Percentiles rank a stretch among this genome's conserved stretches.
Conservation (phyloP, 1,140 invertebrate genomes). For the Pogonomyrmex californicus region DNA sequence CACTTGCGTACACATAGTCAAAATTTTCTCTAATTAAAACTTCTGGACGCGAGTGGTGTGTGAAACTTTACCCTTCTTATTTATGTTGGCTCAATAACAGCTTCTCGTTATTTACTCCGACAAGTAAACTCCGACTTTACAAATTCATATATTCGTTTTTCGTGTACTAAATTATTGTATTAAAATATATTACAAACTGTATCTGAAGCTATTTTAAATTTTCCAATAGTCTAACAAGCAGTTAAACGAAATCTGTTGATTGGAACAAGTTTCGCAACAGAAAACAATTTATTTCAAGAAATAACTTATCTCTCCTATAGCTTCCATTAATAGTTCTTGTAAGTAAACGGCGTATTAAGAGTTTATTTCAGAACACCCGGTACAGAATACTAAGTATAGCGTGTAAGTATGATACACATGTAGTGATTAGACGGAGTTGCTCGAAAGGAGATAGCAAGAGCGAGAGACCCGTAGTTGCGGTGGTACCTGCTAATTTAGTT, state of each 20-base stretch:
- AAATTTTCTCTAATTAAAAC: conserved; percentile 48
- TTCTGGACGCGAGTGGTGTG: neutral
- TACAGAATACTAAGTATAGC: neutral
- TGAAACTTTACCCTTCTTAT: conserved; percentile 1
- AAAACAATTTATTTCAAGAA: neutral
- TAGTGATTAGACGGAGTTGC: conserved; percentile 52
- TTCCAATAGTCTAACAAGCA: neutral
- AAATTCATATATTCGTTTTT: neutral
- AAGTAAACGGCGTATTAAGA: neutral
- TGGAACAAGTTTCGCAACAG: neutral
- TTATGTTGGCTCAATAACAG: conserved; percentile 29
- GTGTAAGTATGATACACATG: conserved; percentile 53
- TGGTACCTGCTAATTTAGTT: conserved; percentile 76
- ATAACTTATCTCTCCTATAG: neutral
- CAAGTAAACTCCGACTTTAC: neutral
- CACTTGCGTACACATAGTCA: neutral
- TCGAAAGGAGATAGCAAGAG: conserved; percentile 56
- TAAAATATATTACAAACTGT: neutral
- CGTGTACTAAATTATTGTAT: neutral
- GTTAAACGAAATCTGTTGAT: neutral
- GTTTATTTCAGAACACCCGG: conserved; percentile 33
- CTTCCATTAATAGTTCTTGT: neutral
- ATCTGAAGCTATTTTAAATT: neutral
- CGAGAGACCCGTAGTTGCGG: conserved; percentile 46
- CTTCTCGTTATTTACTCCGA: conserved; percentile 12